These are phyloP conservation scores for Notiomystis cincta DNA, from an alignment of 2,113 vertebrate species.

Conservation along the genomic window DNA sequence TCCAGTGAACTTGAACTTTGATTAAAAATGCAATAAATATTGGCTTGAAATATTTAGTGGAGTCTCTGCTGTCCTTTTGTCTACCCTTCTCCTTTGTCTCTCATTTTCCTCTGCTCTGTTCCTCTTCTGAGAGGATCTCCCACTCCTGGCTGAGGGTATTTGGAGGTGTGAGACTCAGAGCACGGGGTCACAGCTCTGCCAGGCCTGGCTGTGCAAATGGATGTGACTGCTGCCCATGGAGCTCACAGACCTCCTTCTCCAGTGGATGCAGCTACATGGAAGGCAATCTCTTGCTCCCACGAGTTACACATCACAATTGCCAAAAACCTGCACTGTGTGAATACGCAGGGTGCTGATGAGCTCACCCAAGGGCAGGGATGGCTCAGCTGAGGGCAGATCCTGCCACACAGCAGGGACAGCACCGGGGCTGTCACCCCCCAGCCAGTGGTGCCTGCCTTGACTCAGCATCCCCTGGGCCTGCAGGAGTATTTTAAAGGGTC, in stretches of 20 bases:
- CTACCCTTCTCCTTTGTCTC: neutral
- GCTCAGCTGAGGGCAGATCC: fast-evolving
- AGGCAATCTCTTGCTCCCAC: neutral
- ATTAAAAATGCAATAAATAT: neutral
- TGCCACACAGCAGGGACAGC: neutral
- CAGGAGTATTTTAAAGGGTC: neutral
- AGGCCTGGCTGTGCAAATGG: neutral
- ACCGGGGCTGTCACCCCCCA: fast-evolving
- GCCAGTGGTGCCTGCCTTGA: too few species aligned
- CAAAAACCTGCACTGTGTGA: fast-evolving
- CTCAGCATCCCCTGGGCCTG: neutral
- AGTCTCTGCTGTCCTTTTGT: neutral
- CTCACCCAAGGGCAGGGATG: neutral
- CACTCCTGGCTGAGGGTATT: neutral
- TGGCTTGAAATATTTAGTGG: neutral
- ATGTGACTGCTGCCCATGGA: neutral
- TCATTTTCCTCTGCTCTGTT: neutral
- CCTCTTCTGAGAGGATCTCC: neutral
- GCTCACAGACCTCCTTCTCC: neutral
- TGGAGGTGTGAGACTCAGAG: neutral
- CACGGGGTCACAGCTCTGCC: fast-evolving
- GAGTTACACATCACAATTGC: neutral
- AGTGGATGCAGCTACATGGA: neutral
- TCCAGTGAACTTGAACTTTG: neutral
- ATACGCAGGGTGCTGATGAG: fast-evolving